Conservation (phyloP, 2,797 vertebrate genomes). For the Borostomias antarcticus region DNA sequence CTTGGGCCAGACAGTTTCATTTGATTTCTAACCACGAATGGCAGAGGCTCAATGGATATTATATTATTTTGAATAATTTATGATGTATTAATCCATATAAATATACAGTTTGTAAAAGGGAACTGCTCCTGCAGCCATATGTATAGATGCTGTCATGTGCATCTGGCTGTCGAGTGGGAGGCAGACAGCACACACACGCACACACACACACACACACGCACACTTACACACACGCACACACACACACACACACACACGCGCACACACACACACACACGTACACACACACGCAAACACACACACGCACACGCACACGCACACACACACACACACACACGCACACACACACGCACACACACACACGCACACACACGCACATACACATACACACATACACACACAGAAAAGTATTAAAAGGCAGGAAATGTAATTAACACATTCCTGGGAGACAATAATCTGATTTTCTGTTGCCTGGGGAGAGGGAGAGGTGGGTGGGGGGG, state of each 20-base stretch:
- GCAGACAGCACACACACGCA: too few species aligned
- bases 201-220: conserved; percentile 20
- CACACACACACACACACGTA: conserved; percentile 2
- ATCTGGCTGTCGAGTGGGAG: neutral
- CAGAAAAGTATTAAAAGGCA: neutral
- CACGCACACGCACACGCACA: too few species aligned
- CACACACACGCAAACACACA: neutral
- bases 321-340: neutral
- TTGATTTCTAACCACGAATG: too few species aligned
- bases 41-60: too few species aligned
- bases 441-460: neutral
- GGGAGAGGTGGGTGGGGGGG: too few species aligned
- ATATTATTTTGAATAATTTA: too few species aligned
- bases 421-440: neutral
- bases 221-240: conserved; percentile 2
- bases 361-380: conserved; percentile 5
- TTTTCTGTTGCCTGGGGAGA: neutral
- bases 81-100: neutral
- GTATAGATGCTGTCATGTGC: neutral
- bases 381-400: neutral
- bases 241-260: conserved; percentile 3
- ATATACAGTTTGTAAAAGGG: neutral
- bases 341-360: conserved; percentile 4
- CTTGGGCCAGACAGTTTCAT: too few species aligned
- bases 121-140: neutral